Evolutionary conservation across 2,113 vertebrate species (phyloP).

Genomic region (Tragelaphus imberbis): DNA sequence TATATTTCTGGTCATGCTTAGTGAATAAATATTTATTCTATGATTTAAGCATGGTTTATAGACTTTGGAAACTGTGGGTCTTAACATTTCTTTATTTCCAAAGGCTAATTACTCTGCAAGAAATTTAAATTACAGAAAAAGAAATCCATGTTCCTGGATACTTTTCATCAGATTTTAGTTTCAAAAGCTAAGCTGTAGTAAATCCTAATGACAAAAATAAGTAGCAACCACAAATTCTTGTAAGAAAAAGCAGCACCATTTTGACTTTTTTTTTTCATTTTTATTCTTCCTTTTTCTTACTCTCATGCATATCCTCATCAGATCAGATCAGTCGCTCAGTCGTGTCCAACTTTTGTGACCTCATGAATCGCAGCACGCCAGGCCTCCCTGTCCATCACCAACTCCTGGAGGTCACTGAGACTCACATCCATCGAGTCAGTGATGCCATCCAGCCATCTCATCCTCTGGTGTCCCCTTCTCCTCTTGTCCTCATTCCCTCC

Average conservation of each 20-base stretch:
- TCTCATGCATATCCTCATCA: background rate
- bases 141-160: background rate
- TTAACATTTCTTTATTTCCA: constrained; percentile 5
- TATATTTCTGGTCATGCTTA: constrained; percentile 38
- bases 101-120: background rate
- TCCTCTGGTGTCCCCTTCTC: no score
- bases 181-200: background rate
- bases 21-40: constrained; percentile 43
- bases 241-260: background rate
- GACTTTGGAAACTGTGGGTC: background rate
- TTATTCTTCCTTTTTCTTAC: background rate
- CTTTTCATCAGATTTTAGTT: background rate
- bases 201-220: background rate
- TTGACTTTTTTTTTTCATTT: background rate
- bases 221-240: background rate
- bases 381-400: no score
- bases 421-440: no score
- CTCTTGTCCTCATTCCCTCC: no score
- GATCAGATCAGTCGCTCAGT: no score
- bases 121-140: background rate
- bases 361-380: no score
- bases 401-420: no score
- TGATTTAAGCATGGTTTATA: constrained; percentile 1
- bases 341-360: no score
- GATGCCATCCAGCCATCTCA: no score